Percentiles rank a stretch among this genome's conserved stretches.
Conservation (phyloP, 2,888 invertebrate species). For the Melinaea marsaeus region DNA sequence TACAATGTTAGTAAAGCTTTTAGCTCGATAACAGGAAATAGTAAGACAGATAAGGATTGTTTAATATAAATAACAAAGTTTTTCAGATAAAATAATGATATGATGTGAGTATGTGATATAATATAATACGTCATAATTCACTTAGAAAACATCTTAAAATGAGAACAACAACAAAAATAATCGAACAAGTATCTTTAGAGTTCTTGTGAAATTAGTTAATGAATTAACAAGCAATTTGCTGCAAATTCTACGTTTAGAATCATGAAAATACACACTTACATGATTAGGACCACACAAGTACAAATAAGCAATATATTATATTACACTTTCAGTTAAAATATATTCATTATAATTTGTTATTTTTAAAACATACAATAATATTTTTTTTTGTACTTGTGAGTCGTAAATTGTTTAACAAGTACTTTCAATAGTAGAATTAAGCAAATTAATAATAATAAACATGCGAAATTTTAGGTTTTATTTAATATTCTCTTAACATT, state of each 20-base stretch:
- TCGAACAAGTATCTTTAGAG: slow-evolving; percentile 46
- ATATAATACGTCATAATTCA: slow-evolving; percentile 6
- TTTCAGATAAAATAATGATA: slow-evolving; percentile 30
- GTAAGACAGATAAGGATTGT: slow-evolving; percentile 56
- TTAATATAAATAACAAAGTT: slow-evolving; percentile 44
- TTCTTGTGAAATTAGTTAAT: slow-evolving; percentile 71
- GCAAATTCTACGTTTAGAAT: slow-evolving; percentile 66
- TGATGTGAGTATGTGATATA: neutral
- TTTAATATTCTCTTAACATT: slow-evolving; percentile 1
- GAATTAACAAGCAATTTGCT: slow-evolving; percentile 65
- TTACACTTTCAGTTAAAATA: neutral
- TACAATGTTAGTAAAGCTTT: slow-evolving; percentile 51
- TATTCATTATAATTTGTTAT: slow-evolving; percentile 13
- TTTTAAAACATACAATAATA: neutral
- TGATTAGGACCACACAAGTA: slow-evolving; percentile 64
- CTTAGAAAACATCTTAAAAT: slow-evolving; percentile 36
- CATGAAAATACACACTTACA: slow-evolving; percentile 45
- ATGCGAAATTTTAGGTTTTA: slow-evolving; percentile 10
- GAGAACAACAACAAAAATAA: slow-evolving; percentile 13
- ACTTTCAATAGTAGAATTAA: slow-evolving; percentile 7
- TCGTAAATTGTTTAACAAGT: slow-evolving; percentile 13
- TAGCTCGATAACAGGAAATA: slow-evolving; percentile 35
- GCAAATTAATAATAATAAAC: slow-evolving; percentile 2
- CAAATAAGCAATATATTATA: slow-evolving; percentile 29
- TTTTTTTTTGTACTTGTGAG: neutral